Percentiles rank a stretch among this genome's conserved stretches.
phyloP scores from a whole-genome alignment of 1,140 invertebrate genomes.

The Atta colombica region DNA sequence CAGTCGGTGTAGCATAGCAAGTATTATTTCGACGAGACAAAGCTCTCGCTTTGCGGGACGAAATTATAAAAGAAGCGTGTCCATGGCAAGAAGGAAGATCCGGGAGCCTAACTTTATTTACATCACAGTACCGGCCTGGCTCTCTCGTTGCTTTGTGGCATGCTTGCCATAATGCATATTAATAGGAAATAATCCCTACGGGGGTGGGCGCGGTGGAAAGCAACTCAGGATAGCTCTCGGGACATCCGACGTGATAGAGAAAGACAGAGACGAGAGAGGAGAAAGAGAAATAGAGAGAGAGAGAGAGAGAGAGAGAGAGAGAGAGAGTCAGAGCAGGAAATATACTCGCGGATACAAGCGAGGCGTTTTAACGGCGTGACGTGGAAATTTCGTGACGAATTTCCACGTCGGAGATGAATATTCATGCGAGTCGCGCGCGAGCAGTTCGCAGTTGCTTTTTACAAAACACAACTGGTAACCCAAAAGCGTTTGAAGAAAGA shows the following conservation, averaged over 20 bases:
- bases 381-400: constrained; percentile 82
- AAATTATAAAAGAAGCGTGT: constrained; percentile 75
- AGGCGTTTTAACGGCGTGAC: constrained; percentile 78
- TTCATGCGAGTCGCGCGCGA: constrained; percentile 82
- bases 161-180: constrained; percentile 74
- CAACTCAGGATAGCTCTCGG: constrained; percentile 45
- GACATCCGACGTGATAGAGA: constrained; percentile 54
- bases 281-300: constrained; percentile 18
- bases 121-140: constrained; percentile 67
- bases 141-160: constrained; percentile 72
- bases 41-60: constrained; percentile 27
- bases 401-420: constrained; percentile 81
- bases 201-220: constrained; percentile 44
- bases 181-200: constrained; percentile 74
- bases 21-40: constrained; percentile 65
- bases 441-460: constrained; percentile 64
- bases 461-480: not conserved
- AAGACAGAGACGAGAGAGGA: constrained; percentile 64
- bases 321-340: constrained; percentile 59
- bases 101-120: constrained; percentile 77
- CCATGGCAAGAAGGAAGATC: constrained; percentile 68
- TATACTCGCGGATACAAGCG: constrained; percentile 68
- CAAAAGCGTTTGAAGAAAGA: constrained; percentile 11
- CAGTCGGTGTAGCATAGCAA: constrained; percentile 44
- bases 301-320: constrained; percentile 67